Base-by-base conservation (phyloP, 1,140 invertebrate genomes). In the Arion vulgaris region DNA sequence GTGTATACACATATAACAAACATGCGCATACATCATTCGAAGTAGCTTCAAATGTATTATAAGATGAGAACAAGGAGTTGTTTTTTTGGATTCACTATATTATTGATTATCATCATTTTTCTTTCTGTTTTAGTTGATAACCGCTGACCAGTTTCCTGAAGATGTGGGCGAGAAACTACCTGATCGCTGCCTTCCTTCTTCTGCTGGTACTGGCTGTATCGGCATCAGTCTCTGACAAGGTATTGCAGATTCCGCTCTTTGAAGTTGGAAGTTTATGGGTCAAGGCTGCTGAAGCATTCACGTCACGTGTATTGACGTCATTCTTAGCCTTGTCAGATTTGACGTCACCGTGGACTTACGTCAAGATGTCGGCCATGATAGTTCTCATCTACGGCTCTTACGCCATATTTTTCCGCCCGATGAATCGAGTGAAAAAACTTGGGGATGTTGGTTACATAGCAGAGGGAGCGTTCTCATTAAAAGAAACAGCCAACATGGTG, bases 361-460 rank as follows among this genome's bases (percentile, higher is more conserved):
- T 89, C n/a, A 68, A 49, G 23, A 17, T 87, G 0, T 34, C 80
- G 0, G n/a, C 83, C 13, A 26, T 84, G 0, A 34, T 45, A 41
- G 68, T 84, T 17, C 13, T 82, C 26, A n/a, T 86, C 0, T 87
- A 87, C 66, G 81, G 80, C 28, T 17, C 81, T 26, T 89, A 89
- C 72, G 26, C 80, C 5, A 11, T 91, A 4, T 74, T 91, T 32
- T 87, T 90, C 74, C 77, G 81, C 34, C 89, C 90, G 0, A 79
- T 91, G 75, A 87, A 92, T 80, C 82, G 91, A 45, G 84, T 91
- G 0, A 28, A 88, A 72, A 84, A 88, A 41, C 85, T 94, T 36
- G 90, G 90, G 17, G 93, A 93, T 53, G 86, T 93, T 9, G 94
- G 94, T n/a, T 94, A 93, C 82, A 87, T 91, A 19, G 86, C 82